phyloP scores from a whole-genome alignment of 2,113 vertebrate species.

The Anser brachyrhynchus region DNA sequence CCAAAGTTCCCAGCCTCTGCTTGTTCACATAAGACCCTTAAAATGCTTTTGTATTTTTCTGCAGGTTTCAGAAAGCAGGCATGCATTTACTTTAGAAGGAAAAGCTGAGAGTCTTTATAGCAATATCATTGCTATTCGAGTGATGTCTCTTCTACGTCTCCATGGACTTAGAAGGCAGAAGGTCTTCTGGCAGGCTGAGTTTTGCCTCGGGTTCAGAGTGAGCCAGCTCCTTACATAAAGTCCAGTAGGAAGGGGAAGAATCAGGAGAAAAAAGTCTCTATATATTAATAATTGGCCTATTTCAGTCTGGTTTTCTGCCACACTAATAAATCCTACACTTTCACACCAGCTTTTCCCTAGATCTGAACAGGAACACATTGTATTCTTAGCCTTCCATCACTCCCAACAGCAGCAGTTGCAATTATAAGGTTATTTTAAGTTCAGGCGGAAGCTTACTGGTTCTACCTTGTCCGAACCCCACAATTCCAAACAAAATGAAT shows the following conservation, averaged over 20 bases:
- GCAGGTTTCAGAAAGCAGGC: not conserved
- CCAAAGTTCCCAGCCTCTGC: not conserved
- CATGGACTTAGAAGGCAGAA: not conserved
- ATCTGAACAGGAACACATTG: not conserved
- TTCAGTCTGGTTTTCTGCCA: not conserved
- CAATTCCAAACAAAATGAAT: not conserved
- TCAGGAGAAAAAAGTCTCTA: not conserved
- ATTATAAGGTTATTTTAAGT: not conserved
- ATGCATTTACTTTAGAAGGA: not conserved
- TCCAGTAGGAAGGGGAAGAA: not conserved
- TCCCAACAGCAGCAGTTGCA: not conserved
- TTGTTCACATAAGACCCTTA: not conserved
- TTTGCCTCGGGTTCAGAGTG: conserved; percentile 8
- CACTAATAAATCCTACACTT: not conserved
- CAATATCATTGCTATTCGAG: not conserved
- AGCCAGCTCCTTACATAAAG: not conserved
- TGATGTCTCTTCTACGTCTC: not conserved
- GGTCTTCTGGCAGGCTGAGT: not conserved
- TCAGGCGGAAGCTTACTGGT: not conserved
- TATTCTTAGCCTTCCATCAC: not conserved
- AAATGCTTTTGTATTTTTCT: not conserved
- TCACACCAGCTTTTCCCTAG: not conserved
- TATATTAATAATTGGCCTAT: not conserved
- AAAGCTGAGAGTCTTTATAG: not conserved
- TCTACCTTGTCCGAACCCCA: not conserved